Base-by-base conservation (phyloP, 2,113 vertebrate genomes). In the Triplophysa tibetana region DNA sequence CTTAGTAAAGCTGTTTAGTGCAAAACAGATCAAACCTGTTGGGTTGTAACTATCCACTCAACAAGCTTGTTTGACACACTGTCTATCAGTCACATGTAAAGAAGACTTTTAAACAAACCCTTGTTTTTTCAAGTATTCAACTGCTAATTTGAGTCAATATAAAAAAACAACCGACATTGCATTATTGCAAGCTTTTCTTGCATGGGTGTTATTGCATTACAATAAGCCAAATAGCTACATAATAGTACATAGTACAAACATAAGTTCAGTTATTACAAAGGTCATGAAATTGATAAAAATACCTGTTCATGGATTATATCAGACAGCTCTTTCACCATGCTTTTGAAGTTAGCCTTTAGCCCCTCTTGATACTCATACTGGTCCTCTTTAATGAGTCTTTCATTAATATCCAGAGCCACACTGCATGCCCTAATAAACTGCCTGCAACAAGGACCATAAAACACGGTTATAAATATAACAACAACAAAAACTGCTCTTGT, bases 271-370 rank as follows among this genome's bases (percentile, higher is more conserved):
- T 38, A 38, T 38, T 38, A 38, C 7, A 38, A 38, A 38, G 33
- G 7, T 38, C 33, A 38, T 38, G 33, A 38, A 38, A 38, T 38
- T 38, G 5, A 38, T 38, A 50, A 50, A 52, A 43, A 16, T 75
- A 92, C 98, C 97, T 96, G 96, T 62, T 99, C 98, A 0, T 98
- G 96, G 85, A 97, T 98, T 90, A 99, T 98, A 52, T 98, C 96
- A 0, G 97, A 98, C 13, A 99, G 91, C 83, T 99, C 96, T 85
- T 97, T 98, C 45, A 98, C 97, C 96, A 99, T 97, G 48, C 97
- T 96, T 88, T 94, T 96, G 56, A 99, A 99, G 88, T 98, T 98
- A 81, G 89, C 90, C 85, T 99, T 99, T 14, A 99, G 90, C 12
- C 95, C 97, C 86, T 99, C 98, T 0, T 99, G 97, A 85, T 99